Evolutionary conservation across 2,888 invertebrate species (phyloP), one percentile per base, ranked within the genome.

Genomic region (Orthosia cruda): DNA sequence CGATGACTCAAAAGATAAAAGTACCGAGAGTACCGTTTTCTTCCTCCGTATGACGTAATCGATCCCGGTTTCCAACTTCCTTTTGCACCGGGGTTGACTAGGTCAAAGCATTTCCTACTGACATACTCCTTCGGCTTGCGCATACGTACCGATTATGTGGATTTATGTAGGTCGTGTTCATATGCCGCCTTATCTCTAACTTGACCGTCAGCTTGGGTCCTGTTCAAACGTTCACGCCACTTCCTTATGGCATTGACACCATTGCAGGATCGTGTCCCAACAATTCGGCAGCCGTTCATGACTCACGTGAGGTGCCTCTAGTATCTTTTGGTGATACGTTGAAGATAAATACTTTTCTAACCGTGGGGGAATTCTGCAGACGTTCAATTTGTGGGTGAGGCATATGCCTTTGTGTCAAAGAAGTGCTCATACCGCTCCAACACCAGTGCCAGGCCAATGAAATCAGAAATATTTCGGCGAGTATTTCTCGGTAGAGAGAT

Each of bases 91-190:
- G 57, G 16, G 67, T 74, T 74, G 75, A 80, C 70, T 84, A 68
- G 70, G 75, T 65, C 81, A 84, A 74, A 81, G 61, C 61, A 47
- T 71, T 84, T 80, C 59, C 70, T 64, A 23, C 59, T 23, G 52
- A 61, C 74, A 70, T 40, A 67, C 57, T 69, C n/a, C 55, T 69
- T 62, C 12, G 32, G 50, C 15, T 70, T 59, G 67, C 40, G 55
- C 57, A 45, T 61, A 45, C 52, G 3, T 64, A 15, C 3, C 3
- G 20, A 15, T 4, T 20, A 49, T 23, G 11, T 62, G 23, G 40
- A 11, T 40, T 20, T 71, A 57, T 57, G 47, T 73, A 74, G 74
- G 52, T 57, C 61, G 20, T 64, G 26, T 64, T 50, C 54, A 55
- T 26, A 54, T 45, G 61, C 57, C 61, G 62, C 59, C 71, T 76